Evolutionary conservation across 2,113 vertebrate genomes (phyloP), one percentile per base, ranked within the genome.

Genomic region (Myanophis thanlyinensis): DNA sequence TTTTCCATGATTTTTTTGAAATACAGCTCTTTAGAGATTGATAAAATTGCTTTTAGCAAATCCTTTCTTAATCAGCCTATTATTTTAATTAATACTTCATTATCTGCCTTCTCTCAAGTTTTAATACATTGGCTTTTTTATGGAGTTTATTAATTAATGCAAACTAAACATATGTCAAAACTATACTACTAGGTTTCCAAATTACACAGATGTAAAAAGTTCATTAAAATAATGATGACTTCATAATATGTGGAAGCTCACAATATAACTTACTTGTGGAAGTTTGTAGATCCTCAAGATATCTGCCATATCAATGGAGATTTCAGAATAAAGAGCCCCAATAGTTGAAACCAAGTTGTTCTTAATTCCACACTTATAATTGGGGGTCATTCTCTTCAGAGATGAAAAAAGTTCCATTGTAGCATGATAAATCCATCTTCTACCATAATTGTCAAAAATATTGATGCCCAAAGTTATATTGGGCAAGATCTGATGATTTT

Each of bases 241-340:
- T 46, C 11, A 47, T 89, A 47, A 67, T 47, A 18, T 47, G 4
- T 13, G 15, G 40, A 23, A 5, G 8, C 12, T 25, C 30, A 90
- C 7, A 4, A 23, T 5, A 49, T 4, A 49, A 18, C 59, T 23
- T 85, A 91, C 73, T 40, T 91, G 90, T 85, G 90, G 90, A 40
- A 91, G 49, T 91, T 85, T 91, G 73, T 91, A 85, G 40, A 54
- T 46, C 49, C 90, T 27, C 90, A 91, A 11, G 7, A 91, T 54
- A 30, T 91, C 47, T 30, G 73, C 23, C 4, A 91, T 54, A 0
- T 85, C 18, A 10, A 91, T 51, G 13, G 90, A 91, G 5, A 51
- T 91, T 85, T 54, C n/a, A 54, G 80, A 23, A 22, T 91, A 85
- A 85, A 56, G 80, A 46, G 67, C 51, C 7, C 90, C 59, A 62